Conservation (phyloP, 2,888 invertebrate species). For the Cenopis cana region DNA sequence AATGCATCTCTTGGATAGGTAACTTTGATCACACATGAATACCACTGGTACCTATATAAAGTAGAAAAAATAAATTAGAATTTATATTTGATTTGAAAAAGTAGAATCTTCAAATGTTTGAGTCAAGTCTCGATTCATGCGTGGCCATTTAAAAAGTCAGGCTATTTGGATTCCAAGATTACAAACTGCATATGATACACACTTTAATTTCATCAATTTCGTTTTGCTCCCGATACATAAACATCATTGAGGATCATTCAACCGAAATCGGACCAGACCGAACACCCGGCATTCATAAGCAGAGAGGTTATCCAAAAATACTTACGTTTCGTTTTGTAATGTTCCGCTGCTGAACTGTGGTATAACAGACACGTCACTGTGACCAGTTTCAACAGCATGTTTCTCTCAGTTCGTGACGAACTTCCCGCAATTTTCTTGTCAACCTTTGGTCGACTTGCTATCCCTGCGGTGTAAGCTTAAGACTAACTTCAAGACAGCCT, state of each 20-base stretch:
- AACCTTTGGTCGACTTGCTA: slow-evolving; percentile 29
- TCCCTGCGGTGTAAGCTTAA: slow-evolving; percentile 64
- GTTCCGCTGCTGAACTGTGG: slow-evolving; percentile 60
- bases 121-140: not conserved
- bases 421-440: slow-evolving; percentile 19
- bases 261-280: slow-evolving; percentile 34
- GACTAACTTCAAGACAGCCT: slow-evolving; percentile 67
- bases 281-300: slow-evolving; percentile 36
- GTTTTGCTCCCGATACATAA: not conserved
- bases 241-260: slow-evolving; percentile 20
- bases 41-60: not conserved
- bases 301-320: slow-evolving; percentile 57
- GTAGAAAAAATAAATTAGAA: too few relatives aligned
- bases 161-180: not conserved
- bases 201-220: not conserved
- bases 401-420: slow-evolving; percentile 48
- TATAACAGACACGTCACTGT: slow-evolving; percentile 75
- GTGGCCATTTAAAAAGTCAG: not conserved
- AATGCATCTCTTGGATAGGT: not conserved
- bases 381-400: slow-evolving; percentile 75
- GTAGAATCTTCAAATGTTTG: not conserved
- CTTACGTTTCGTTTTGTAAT: slow-evolving; percentile 81
- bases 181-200: not conserved
- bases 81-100: too few relatives aligned
- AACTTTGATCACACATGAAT: not conserved